Conservation (phyloP, 1,140 invertebrate species). For the Drosophila mojavensis region DNA sequence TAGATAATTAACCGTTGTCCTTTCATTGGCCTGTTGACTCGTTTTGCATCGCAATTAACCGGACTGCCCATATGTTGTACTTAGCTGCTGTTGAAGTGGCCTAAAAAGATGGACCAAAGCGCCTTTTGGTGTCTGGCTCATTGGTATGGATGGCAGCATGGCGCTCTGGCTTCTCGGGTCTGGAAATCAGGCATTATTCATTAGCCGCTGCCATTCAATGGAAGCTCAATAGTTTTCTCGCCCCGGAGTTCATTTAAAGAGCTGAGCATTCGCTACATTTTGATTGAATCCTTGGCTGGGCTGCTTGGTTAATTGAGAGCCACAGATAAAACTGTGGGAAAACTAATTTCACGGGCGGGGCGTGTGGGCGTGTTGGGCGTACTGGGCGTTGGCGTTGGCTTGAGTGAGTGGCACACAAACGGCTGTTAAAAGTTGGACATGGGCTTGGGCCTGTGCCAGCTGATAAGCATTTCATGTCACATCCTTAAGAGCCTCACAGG, state of each 20-base stretch:
- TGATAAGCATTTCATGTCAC: constrained; percentile 84
- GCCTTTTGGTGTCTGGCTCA: constrained; percentile 22
- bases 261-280: constrained; percentile 66
- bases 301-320: constrained; percentile 69
- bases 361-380: neutral
- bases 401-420: constrained; percentile 1
- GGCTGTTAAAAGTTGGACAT: constrained; percentile 30
- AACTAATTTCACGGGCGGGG: constrained; percentile 74
- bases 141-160: constrained; percentile 59
- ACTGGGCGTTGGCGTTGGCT: neutral
- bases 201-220: constrained; percentile 59
- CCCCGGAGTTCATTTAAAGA: constrained; percentile 62
- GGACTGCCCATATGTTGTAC: constrained; percentile 17
- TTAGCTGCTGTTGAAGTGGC: constrained; percentile 32
- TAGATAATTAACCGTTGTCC: constrained; percentile 51
- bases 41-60: constrained; percentile 56
- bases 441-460: constrained; percentile 47
- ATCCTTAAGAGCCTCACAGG: constrained; percentile 73
- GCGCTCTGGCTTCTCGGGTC: neutral
- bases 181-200: constrained; percentile 78
- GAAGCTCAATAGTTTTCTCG: constrained; percentile 58
- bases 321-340: constrained; percentile 79
- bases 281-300: constrained; percentile 58
- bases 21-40: constrained; percentile 51
- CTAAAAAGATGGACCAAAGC: constrained; percentile 8